Conservation (phyloP, 2,797 vertebrate species). For the Oreochromis mossambicus region DNA sequence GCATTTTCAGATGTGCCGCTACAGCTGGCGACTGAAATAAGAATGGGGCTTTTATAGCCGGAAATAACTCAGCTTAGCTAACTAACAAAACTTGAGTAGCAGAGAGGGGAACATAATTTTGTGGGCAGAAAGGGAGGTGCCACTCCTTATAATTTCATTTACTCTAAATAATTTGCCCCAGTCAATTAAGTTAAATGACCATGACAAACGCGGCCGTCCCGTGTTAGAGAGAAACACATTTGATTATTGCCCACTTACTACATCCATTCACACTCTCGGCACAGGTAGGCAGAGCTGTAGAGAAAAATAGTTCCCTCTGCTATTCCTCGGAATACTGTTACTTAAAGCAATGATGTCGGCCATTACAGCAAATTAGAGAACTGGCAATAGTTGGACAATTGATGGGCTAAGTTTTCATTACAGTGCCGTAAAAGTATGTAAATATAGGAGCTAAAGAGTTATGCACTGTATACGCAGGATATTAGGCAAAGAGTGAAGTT, state of each 20-base stretch:
- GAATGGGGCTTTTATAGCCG: slow-evolving; percentile 26
- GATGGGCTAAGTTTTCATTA: background rate
- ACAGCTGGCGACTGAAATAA: slow-evolving; percentile 35
- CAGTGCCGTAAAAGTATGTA: background rate
- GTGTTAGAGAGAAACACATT: background rate
- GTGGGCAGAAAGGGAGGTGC: slow-evolving; percentile 2
- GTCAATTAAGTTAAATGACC: slow-evolving; percentile 19
- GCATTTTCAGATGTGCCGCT: slow-evolving; percentile 49
- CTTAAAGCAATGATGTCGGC: background rate
- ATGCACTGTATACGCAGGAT: background rate
- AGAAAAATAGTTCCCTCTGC: background rate
- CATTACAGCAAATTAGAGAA: background rate
- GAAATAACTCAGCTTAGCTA: slow-evolving; percentile 34
- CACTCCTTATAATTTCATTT: slow-evolving; percentile 16
- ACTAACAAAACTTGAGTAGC: background rate
- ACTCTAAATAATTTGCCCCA: slow-evolving; percentile 22
- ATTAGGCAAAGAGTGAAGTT: background rate
- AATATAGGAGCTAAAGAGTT: background rate
- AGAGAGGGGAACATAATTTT: slow-evolving; percentile 3
- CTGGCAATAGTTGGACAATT: background rate
- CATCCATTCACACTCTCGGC: background rate
- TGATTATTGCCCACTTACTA: background rate
- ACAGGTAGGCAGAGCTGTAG: background rate
- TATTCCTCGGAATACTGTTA: background rate
- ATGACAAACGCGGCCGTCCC: background rate